phyloP scores from a whole-genome alignment of 2,888 invertebrate genomes.

The Cyclophora punctaria region DNA sequence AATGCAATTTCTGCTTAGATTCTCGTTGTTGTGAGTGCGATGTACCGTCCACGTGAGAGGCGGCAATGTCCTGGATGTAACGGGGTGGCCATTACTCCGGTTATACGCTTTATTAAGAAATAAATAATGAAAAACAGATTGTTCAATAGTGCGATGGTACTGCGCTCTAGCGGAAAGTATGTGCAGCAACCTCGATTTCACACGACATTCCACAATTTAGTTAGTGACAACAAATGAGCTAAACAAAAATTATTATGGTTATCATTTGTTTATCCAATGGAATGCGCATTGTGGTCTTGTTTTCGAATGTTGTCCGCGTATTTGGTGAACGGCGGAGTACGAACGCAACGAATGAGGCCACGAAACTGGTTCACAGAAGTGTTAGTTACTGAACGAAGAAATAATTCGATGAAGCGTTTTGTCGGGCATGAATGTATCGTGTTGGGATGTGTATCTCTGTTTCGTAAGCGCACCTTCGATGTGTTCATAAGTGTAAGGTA shows the following conservation, averaged over 20 bases:
- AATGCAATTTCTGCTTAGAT: conserved; percentile 57
- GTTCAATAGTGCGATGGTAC: conserved; percentile 62
- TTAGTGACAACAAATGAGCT: conserved; percentile 76
- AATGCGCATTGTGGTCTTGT: conserved; percentile 53
- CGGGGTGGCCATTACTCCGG: conserved; percentile 45
- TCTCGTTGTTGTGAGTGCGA: conserved; percentile 41
- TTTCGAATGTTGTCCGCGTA: conserved; percentile 39
- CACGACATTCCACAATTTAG: conserved; percentile 76
- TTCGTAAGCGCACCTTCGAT: conserved; percentile 38
- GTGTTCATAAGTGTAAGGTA: too few relatives aligned
- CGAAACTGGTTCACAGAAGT: conserved; percentile 63
- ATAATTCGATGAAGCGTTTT: conserved; percentile 61
- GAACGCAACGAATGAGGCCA: conserved; percentile 57
- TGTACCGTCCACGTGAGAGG: conserved; percentile 30
- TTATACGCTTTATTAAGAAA: conserved; percentile 56
- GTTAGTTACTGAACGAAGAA: conserved; percentile 57
- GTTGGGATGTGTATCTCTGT: conserved; percentile 42
- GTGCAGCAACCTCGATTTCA: conserved; percentile 73
- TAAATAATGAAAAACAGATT: conserved; percentile 71
- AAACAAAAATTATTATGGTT: conserved; percentile 73
- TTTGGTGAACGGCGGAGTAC: conserved; percentile 42
- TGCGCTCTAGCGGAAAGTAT: conserved; percentile 77
- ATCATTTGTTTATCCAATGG: conserved; percentile 69
- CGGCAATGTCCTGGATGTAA: conserved; percentile 28
- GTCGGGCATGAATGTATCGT: conserved; percentile 46